Percentiles rank a stretch among this genome's conserved stretches.
phyloP scores from a whole-genome alignment of 2,797 vertebrate species.

The Lateolabrax maculatus region DNA sequence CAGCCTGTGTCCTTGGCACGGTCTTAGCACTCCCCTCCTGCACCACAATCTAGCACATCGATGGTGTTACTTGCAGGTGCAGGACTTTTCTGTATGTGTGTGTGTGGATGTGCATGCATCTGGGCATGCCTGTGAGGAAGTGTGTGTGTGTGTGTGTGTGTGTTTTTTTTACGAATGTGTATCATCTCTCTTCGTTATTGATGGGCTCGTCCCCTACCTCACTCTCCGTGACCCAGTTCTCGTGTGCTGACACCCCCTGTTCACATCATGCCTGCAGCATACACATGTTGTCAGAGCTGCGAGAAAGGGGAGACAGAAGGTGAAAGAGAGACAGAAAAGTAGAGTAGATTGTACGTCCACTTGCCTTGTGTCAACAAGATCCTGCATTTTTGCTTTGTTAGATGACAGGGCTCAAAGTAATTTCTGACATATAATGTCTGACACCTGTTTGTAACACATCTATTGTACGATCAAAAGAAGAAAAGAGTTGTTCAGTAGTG shows the following conservation, averaged over 20 bases:
- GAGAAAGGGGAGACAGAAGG: slow-evolving; percentile 41
- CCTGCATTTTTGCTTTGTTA: slow-evolving; percentile 15
- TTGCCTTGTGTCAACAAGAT: slow-evolving; percentile 14
- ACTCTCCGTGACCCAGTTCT: slow-evolving; percentile 80
- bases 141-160: slow-evolving; percentile 1
- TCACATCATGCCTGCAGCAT: slow-evolving; percentile 71
- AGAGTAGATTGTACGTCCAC: slow-evolving; percentile 9
- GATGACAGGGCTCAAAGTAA: slow-evolving; percentile 14
- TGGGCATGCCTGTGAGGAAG: slow-evolving; percentile 18
- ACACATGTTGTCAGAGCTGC: slow-evolving; percentile 62
- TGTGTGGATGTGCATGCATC: slow-evolving; percentile 16
- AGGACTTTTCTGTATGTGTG: slow-evolving; percentile 1
- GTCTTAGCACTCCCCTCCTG: slow-evolving; percentile 26
- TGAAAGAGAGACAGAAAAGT: slow-evolving; percentile 34
- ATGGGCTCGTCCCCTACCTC: slow-evolving; percentile 72
- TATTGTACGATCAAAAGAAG: neutral
- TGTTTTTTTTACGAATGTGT: slow-evolving; percentile 48
- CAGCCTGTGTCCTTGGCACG: slow-evolving; percentile 58
- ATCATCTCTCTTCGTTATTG: slow-evolving; percentile 73
- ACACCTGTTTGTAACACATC: neutral
- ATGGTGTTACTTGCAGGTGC: slow-evolving; percentile 55
- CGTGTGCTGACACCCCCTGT: slow-evolving; percentile 65
- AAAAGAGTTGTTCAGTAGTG: neutral
- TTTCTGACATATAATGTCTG: slow-evolving; percentile 14
- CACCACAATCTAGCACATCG: slow-evolving; percentile 30